These are phyloP conservation scores for Eospalax fontanierii DNA, from an alignment of 2,797 vertebrate genomes.

Conservation along the genomic window DNA sequence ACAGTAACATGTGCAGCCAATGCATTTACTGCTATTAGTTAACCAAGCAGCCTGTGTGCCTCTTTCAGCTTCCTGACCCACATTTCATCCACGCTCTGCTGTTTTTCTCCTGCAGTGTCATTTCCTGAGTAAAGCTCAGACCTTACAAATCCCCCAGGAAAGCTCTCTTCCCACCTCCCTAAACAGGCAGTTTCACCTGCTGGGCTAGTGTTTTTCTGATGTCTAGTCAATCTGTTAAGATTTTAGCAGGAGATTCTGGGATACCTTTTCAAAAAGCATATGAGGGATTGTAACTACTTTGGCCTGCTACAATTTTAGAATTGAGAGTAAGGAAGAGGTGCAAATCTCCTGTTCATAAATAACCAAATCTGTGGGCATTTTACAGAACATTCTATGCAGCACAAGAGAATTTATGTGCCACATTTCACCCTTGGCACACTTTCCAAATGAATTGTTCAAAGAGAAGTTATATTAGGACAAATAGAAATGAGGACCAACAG, in stretches of 20 bases:
- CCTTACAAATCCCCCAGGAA: conserved; percentile 69
- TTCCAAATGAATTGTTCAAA: conserved; percentile 85
- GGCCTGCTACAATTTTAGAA: conserved; percentile 71
- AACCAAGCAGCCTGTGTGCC: conserved; percentile 45
- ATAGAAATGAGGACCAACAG: conserved; percentile 81
- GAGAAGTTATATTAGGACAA: conserved; percentile 86
- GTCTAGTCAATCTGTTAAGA: conserved; percentile 81
- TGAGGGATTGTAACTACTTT: conserved; percentile 78
- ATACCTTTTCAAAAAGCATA: conserved; percentile 80
- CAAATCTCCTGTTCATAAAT: conserved; percentile 85
- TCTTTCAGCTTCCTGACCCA: conserved; percentile 65
- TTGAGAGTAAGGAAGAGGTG: conserved; percentile 76
- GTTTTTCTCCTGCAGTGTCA: conserved; percentile 76
- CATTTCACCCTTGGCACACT: conserved; percentile 84
- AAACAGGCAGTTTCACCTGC: conserved; percentile 72
- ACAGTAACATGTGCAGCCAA: conserved; percentile 49
- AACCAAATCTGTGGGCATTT: conserved; percentile 81
- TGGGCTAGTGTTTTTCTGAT: conserved; percentile 66
- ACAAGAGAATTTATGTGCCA: conserved; percentile 80
- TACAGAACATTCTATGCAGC: conserved; percentile 74
- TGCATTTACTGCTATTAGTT: conserved; percentile 78
- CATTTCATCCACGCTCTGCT: conserved; percentile 81
- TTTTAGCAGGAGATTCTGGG: conserved; percentile 77
- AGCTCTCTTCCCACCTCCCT: conserved; percentile 69
- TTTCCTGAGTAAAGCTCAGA: conserved; percentile 75